Evolutionary conservation across 2,888 invertebrate species (phyloP).

Genomic region (Sinodicranocentrus sp.): DNA sequence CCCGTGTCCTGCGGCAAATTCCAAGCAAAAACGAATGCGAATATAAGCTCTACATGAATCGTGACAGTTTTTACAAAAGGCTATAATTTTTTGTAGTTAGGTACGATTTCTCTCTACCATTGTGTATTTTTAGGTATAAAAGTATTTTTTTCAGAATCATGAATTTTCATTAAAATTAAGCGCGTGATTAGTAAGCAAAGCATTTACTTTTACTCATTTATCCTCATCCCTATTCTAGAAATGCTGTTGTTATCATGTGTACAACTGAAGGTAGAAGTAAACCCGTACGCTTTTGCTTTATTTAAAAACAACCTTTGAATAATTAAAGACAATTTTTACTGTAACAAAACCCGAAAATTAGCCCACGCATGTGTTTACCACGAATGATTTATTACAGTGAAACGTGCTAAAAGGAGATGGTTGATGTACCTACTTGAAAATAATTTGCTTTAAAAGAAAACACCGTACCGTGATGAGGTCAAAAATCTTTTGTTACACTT

Average conservation of each 20-base stretch:
- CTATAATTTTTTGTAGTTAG: not conserved
- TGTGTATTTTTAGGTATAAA: too few relatives aligned
- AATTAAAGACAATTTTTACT: conserved; percentile 6
- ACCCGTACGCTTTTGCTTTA: too few relatives aligned
- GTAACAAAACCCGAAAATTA: conserved; percentile 8
- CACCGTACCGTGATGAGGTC: conserved; percentile 10
- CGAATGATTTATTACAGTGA: not conserved
- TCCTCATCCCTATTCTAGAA: too few relatives aligned
- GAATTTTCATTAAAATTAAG: too few relatives aligned
- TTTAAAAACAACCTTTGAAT: too few relatives aligned
- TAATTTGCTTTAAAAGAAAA: conserved; percentile 12
- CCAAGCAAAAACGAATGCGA: not conserved
- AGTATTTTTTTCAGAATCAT: too few relatives aligned
- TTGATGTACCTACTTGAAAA: too few relatives aligned
- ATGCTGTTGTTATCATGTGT: too few relatives aligned
- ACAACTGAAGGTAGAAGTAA: too few relatives aligned
- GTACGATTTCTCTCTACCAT: too few relatives aligned
- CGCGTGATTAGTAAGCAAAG: not conserved
- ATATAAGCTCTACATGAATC: not conserved
- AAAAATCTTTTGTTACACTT: conserved; percentile 58
- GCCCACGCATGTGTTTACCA: not conserved
- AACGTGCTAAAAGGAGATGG: conserved; percentile 10
- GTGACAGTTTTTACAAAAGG: conserved; percentile 15
- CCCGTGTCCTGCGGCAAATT: not conserved
- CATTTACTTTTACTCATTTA: not conserved